Conservation (phyloP, 2,113 vertebrate genomes). For the Entosphenus tridentatus region DNA sequence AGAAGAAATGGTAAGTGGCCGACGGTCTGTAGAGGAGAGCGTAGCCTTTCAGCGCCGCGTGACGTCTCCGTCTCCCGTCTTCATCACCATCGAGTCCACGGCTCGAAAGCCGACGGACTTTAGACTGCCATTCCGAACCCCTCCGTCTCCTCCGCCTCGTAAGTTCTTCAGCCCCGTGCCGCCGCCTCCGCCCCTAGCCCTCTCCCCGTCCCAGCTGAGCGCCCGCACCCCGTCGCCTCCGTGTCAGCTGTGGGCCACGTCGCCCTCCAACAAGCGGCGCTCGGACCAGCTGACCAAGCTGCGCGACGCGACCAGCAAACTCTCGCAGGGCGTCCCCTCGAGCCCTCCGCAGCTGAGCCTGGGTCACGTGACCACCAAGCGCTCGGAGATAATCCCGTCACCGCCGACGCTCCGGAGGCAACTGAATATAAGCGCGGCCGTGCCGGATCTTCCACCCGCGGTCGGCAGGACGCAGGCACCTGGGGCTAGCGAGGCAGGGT, state of each 20-base stretch:
- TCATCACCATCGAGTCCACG: slow-evolving; percentile 47
- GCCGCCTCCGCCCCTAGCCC: slow-evolving; percentile 21
- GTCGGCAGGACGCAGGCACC: slow-evolving; percentile 17
- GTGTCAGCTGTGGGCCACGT: slow-evolving; percentile 9
- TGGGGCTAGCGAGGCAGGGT: slow-evolving; percentile 16
- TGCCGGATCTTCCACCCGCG: slow-evolving; percentile 9
- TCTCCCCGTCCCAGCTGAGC: slow-evolving; percentile 17
- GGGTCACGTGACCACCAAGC: slow-evolving; percentile 27
- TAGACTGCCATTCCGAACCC: slow-evolving; percentile 20
- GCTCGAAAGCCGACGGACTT: slow-evolving; percentile 26
- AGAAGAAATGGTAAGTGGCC: too few species aligned
- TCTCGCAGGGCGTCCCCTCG: slow-evolving; percentile 26
- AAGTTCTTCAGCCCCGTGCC: slow-evolving; percentile 10
- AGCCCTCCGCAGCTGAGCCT: slow-evolving; percentile 18
- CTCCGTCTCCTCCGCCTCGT: slow-evolving; percentile 22
- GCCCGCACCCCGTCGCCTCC: slow-evolving; percentile 18
- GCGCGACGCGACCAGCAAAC: slow-evolving; percentile 43
- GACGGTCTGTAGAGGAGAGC: slow-evolving; percentile 1
- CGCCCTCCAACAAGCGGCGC: slow-evolving; percentile 26
- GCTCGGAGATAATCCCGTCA: slow-evolving; percentile 39
- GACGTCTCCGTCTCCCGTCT: slow-evolving; percentile 42
- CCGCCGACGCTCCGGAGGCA: slow-evolving; percentile 42
- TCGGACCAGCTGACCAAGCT: slow-evolving; percentile 45
- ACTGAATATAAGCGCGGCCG: slow-evolving; percentile 30
- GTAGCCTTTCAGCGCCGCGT: background rate